A percentile compares a stretch with the other conserved stretches of the same genome.
Evolutionary conservation across 2,888 invertebrate genomes (phyloP).

Genomic region (Andrena praecox): DNA sequence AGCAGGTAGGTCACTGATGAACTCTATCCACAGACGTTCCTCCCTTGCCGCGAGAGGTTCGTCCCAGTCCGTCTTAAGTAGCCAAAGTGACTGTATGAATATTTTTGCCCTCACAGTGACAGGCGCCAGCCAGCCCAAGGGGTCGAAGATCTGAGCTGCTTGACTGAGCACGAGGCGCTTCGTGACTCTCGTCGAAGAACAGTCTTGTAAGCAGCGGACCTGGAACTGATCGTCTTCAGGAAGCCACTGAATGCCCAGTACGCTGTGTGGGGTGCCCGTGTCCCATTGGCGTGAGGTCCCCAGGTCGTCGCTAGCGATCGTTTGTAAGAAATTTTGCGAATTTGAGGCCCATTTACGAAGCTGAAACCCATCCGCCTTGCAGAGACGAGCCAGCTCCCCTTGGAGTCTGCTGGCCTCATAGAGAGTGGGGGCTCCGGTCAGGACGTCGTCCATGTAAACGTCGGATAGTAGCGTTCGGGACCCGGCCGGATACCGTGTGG

Average conservation of each 20-base stretch:
- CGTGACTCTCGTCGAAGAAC: neutral
- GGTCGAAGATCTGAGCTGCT: conserved; percentile 9
- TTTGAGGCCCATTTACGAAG: conserved; percentile 35
- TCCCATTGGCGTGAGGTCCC: neutral
- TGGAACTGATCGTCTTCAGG: conserved; percentile 39
- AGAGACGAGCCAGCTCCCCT: conserved; percentile 37
- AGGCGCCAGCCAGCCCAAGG: no score
- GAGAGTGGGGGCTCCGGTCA: conserved; percentile 43
- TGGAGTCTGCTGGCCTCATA: neutral
- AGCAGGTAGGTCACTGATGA: conserved; percentile 28
- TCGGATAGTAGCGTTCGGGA: conserved; percentile 33
- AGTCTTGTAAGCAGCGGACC: neutral
- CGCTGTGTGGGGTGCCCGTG: neutral
- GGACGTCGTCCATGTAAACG: conserved; percentile 64
- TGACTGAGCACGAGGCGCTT: conserved; percentile 51
- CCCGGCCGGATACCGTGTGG: conserved; percentile 39
- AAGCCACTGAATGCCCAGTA: conserved; percentile 53
- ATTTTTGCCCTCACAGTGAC: no score
- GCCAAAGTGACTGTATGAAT: conserved; percentile 35
- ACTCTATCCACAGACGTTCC: conserved; percentile 16
- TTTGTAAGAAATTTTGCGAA: neutral
- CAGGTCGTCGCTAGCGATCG: neutral
- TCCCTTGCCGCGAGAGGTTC: conserved; percentile 10
- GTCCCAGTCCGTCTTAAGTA: conserved; percentile 54
- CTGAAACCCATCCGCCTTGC: conserved; percentile 52